Evolutionary conservation across 2,113 vertebrate genomes (phyloP), one percentile per base, ranked within the genome.

Genomic region (Oreotragus oreotragus): DNA sequence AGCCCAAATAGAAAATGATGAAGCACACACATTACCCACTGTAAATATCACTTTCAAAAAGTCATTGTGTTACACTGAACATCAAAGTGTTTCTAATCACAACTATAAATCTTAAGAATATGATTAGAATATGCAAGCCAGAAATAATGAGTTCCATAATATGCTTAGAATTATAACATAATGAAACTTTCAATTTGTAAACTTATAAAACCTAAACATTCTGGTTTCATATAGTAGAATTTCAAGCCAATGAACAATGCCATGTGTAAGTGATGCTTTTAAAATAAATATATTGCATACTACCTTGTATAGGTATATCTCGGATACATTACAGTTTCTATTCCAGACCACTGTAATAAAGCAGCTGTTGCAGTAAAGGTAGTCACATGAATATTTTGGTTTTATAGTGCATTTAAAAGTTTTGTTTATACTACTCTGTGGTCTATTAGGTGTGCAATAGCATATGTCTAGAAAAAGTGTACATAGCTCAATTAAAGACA

Each of bases 71-170:
- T 96, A 95, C 92, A 91, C 28, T 87, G 81, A 97, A 91, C 94
- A 97, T 85, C 77, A 94, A 96, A 97, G 88, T 94, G 79, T 94
- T 97, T 93, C 88, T 97, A 97, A 98, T 97, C 93, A 97, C 89
- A 86, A 57, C 93, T 96, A 97, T 97, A 95, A 86, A 97, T 98
- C 96, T 97, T 90, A 73, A 28, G 57, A 89, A 96, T 96, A 77
- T 88, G 81, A 96, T 95, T 93, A 96, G 90, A 91, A 73, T 79
- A 64, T 14, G 49, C 28, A 84, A 95, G 66, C 19, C 88, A 94
- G 96, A 95, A 95, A 97, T 94, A 97, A 96, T 96, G 39, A 96
- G 91, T 96, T 94, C 77, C 39, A 80, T 97, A 98, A 98, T 93
- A 58, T 51, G 86, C 28, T 8, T 91, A 96, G 53, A 97, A 98